Percentiles rank a stretch among this genome's conserved stretches.
phyloP scores from a whole-genome alignment of 2,888 invertebrate genomes.

The Drosophila lacicola region DNA sequence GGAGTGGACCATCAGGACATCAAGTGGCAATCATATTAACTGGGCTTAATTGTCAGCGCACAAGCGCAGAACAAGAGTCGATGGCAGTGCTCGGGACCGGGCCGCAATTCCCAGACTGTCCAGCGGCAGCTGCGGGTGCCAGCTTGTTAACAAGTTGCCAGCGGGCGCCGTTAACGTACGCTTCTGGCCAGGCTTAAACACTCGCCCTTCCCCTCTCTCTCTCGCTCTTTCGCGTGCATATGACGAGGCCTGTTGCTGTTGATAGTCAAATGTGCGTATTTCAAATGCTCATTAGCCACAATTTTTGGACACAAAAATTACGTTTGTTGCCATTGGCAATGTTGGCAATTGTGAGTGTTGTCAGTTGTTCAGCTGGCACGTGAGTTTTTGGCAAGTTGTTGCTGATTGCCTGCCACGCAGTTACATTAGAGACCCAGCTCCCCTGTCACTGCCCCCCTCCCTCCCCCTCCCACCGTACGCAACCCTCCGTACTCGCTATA shows the following conservation, averaged over 20 bases:
- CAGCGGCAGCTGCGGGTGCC: conserved; percentile 62
- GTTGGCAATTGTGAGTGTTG: conserved; percentile 62
- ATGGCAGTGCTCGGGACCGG: conserved; percentile 20
- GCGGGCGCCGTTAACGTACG: conserved; percentile 47
- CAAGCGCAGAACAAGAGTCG: conserved; percentile 47
- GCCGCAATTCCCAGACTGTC: conserved; percentile 36
- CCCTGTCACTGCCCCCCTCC: background rate
- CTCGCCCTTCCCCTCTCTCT: background rate
- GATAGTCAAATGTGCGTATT: conserved; percentile 73
- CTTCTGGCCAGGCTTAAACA: conserved; percentile 41
- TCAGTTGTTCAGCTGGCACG: conserved; percentile 48
- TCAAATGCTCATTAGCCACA: conserved; percentile 76
- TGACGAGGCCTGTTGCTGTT: conserved; percentile 21
- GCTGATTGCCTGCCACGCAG: conserved; percentile 47
- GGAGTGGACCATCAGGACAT: conserved; percentile 60
- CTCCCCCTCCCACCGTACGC: too few species aligned
- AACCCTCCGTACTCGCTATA: too few species aligned
- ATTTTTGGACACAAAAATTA: conserved; percentile 64
- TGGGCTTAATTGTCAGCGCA: conserved; percentile 75
- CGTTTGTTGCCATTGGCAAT: conserved; percentile 71
- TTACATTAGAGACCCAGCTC: conserved; percentile 21
- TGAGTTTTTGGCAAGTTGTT: conserved; percentile 42
- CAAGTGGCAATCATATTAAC: conserved; percentile 79
- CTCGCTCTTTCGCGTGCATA: background rate
- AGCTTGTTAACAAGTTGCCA: conserved; percentile 75